phyloP scores from a whole-genome alignment of 2,113 vertebrate genomes.

The Zosterops pallidus region DNA sequence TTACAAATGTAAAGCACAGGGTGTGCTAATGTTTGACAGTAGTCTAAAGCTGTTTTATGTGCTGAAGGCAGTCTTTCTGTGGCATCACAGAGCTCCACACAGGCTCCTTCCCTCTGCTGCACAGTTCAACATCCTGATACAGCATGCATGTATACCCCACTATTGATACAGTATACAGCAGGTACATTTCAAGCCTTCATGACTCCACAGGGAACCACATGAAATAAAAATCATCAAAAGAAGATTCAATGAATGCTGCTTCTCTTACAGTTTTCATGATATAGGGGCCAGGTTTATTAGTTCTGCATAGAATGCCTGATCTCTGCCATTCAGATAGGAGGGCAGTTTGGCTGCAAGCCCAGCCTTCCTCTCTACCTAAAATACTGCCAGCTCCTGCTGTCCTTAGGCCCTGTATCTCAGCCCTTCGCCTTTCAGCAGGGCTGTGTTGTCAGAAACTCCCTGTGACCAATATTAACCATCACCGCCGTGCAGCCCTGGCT shows the following conservation, averaged over 20 bases:
- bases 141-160: background rate
- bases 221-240: background rate
- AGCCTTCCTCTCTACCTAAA: background rate
- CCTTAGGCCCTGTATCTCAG: background rate
- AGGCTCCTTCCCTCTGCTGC: background rate
- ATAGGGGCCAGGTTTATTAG: background rate
- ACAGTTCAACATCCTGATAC: background rate
- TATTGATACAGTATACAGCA: background rate
- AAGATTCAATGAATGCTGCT: background rate
- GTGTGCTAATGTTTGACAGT: background rate
- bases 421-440: background rate
- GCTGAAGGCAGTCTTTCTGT: background rate
- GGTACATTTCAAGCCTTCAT: background rate
- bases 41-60: background rate
- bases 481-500: background rate
- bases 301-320: background rate
- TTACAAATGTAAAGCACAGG: background rate
- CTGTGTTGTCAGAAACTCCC: background rate
- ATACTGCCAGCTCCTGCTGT: background rate
- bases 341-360: background rate
- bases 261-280: background rate
- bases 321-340: background rate
- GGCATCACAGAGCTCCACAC: background rate
- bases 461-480: background rate
- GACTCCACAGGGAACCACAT: background rate